phyloP scores from a whole-genome alignment of 2,888 invertebrate genomes.

The Drosophila longiperda region DNA sequence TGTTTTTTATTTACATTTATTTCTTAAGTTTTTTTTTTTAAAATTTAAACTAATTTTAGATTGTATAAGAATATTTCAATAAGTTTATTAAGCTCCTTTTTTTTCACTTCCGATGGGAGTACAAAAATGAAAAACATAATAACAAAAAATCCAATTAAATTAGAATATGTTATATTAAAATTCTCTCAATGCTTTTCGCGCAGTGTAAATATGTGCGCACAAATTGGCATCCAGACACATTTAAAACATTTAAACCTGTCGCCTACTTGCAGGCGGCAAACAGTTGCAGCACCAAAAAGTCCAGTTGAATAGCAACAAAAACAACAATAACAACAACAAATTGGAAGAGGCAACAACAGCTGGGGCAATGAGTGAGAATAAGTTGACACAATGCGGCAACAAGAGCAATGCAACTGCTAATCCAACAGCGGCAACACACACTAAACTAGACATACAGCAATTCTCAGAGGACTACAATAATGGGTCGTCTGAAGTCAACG shows the following conservation, averaged over 20 bases:
- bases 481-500: conserved; percentile 38
- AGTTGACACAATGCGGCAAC: conserved; percentile 60
- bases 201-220: neutral
- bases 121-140: neutral
- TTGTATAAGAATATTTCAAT: neutral
- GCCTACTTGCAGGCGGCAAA: conserved; percentile 65
- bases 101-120: neutral
- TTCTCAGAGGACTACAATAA: conserved; percentile 72
- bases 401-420: conserved; percentile 28
- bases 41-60: neutral
- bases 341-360: neutral
- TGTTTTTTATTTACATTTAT: no score
- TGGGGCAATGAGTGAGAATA: conserved; percentile 56
- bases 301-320: conserved; percentile 38
- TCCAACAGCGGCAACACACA: conserved; percentile 56
- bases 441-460: conserved; percentile 82
- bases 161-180: neutral
- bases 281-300: conserved; percentile 52
- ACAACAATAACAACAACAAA: neutral
- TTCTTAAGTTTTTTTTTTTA: no score
- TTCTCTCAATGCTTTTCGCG: neutral
- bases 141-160: neutral
- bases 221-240: conserved; percentile 17
- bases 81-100: no score
- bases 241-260: conserved; percentile 60